Percentiles rank a stretch among this genome's conserved stretches.
Conservation (phyloP, 1,140 invertebrate species). For the Andrena cerasifolii region DNA sequence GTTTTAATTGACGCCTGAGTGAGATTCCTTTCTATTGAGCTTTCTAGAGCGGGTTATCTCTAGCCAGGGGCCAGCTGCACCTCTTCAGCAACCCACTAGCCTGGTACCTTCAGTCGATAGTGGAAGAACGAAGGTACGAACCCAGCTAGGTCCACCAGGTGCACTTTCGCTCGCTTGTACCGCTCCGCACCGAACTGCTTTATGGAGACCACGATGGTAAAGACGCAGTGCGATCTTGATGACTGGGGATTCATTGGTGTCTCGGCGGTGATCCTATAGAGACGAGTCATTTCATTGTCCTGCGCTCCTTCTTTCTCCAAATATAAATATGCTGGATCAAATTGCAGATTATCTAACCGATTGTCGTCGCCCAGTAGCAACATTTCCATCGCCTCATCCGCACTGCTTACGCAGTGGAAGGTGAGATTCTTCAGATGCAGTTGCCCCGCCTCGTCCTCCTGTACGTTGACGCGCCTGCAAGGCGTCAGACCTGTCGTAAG, state of each 20-base stretch:
- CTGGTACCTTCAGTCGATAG: slow-evolving; percentile 30
- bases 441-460: slow-evolving; percentile 84
- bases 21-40: too few relatives aligned
- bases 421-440: slow-evolving; percentile 85
- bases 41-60: background rate
- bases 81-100: too few relatives aligned
- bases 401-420: slow-evolving; percentile 83
- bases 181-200: slow-evolving; percentile 80
- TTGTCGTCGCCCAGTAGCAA: slow-evolving; percentile 85
- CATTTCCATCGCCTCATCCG: slow-evolving; percentile 85
- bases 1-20: background rate
- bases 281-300: background rate
- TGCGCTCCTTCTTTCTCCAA: background rate
- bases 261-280: slow-evolving; percentile 84
- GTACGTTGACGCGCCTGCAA: slow-evolving; percentile 82
- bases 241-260: slow-evolving; percentile 87
- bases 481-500: too few relatives aligned
- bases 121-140: slow-evolving; percentile 68
- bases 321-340: background rate
- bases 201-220: slow-evolving; percentile 84
- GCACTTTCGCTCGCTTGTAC: slow-evolving; percentile 84
- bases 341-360: slow-evolving; percentile 69
- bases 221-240: slow-evolving; percentile 87
- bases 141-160: slow-evolving; percentile 87
- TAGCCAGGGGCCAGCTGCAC: background rate